Conservation (phyloP, 2,888 invertebrate species). For the Parnassius smintheus region DNA sequence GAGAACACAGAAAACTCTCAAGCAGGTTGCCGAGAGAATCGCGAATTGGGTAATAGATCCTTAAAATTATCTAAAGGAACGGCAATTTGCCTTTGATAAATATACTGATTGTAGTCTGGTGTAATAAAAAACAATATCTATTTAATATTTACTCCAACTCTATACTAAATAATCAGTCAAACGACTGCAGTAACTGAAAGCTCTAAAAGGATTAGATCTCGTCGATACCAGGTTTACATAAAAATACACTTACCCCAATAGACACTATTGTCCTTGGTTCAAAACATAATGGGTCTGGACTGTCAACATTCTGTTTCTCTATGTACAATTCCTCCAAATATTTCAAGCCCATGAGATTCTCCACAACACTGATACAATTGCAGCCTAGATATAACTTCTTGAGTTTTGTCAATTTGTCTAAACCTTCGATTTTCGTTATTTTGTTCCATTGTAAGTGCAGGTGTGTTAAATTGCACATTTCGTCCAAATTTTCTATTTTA, state of each 20-base stretch:
- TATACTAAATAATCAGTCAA: no score
- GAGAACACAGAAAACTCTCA: no score
- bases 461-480: conserved; percentile 83
- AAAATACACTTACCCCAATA: conserved; percentile 75
- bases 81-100: no score
- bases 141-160: no score
- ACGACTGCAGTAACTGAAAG: no score
- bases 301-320: conserved; percentile 82
- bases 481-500: conserved; percentile 86
- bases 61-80: no score
- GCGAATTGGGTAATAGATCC: no score
- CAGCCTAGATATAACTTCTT: conserved; percentile 89
- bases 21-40: no score
- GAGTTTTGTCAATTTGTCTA: conserved; percentile 83
- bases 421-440: conserved; percentile 85
- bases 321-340: conserved; percentile 85
- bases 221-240: not conserved
- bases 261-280: conserved; percentile 82
- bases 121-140: no score
- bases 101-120: no score
- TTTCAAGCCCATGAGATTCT: conserved; percentile 83
- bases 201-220: no score
- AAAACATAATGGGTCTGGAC: conserved; percentile 83
- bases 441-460: conserved; percentile 89
- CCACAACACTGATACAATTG: conserved; percentile 85